Conservation (phyloP, 2,797 vertebrate genomes). For the Epinephelus awoara region DNA sequence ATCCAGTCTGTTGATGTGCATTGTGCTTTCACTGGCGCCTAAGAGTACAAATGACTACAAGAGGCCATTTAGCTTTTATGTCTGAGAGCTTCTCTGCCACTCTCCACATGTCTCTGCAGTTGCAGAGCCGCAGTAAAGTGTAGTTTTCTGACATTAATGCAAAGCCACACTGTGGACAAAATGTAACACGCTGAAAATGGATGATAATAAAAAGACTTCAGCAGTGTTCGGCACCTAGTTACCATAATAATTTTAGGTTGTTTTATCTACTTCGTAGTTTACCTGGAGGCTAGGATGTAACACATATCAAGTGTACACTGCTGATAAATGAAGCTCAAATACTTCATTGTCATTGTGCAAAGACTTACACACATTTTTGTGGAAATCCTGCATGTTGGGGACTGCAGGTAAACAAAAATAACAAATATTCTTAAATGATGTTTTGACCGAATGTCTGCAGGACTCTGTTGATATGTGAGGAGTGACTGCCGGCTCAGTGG, state of each 20-base stretch:
- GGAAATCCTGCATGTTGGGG: neutral
- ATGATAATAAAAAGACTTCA: neutral
- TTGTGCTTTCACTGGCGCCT: conserved; percentile 42
- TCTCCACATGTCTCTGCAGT: conserved; percentile 19
- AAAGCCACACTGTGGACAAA: conserved; percentile 16
- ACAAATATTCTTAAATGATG: conserved; percentile 7
- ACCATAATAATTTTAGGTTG: neutral
- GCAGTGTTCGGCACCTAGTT: neutral
- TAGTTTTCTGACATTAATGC: conserved; percentile 14
- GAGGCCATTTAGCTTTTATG: conserved; percentile 58
- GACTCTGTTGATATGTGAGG: conserved; percentile 30
- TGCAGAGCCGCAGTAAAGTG: neutral
- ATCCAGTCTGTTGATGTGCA: conserved; percentile 29
- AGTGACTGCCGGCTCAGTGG: conserved; percentile 45
- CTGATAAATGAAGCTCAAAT: neutral
- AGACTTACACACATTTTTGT: neutral
- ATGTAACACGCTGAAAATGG: neutral
- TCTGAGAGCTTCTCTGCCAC: conserved; percentile 44
- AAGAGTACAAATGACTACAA: conserved; percentile 39
- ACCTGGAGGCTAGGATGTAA: neutral
- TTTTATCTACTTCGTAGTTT: neutral
- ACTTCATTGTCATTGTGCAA: neutral
- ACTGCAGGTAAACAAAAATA: neutral
- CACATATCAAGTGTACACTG: neutral
- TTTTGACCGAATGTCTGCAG: conserved; percentile 33